Percentiles rank a stretch among this genome's conserved stretches.
These are phyloP conservation scores for Liodrosophila aerea DNA, from an alignment of 2,888 invertebrate genomes.

Conservation along the genomic window DNA sequence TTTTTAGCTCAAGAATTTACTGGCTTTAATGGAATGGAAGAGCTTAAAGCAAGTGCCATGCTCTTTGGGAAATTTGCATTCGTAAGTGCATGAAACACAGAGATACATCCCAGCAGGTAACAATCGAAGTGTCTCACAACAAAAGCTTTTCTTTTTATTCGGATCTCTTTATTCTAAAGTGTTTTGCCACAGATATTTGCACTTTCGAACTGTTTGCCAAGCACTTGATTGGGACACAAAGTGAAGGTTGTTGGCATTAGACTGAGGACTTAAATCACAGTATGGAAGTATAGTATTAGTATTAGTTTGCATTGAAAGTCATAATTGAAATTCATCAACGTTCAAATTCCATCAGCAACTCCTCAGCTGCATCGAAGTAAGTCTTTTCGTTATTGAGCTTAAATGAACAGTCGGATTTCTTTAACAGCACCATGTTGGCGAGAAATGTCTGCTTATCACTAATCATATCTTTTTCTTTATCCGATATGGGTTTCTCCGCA, in stretches of 20 bases:
- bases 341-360: neutral
- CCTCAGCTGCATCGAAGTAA: slow-evolving; percentile 20
- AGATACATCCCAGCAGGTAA: slow-evolving; percentile 58
- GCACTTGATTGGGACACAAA: slow-evolving; percentile 28
- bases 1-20: no score
- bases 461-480: no score
- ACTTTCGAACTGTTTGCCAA: slow-evolving; percentile 63
- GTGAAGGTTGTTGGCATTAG: neutral
- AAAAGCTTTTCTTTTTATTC: slow-evolving; percentile 15
- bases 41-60: slow-evolving; percentile 47
- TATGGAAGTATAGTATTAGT: neutral
- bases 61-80: slow-evolving; percentile 56
- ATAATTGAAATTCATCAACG: slow-evolving; percentile 2
- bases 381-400: slow-evolving; percentile 41
- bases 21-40: slow-evolving; percentile 49
- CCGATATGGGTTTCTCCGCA: no score
- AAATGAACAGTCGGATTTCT: slow-evolving; percentile 46
- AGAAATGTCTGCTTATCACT: slow-evolving; percentile 28
- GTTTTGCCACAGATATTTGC: slow-evolving; percentile 62
- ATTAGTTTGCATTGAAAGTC: neutral
- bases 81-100: slow-evolving; percentile 46
- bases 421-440: slow-evolving; percentile 35
- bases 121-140: slow-evolving; percentile 59
- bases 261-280: no score
- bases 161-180: slow-evolving; percentile 32